Percentiles rank a stretch among this genome's conserved stretches.
Evolutionary conservation across 2,797 vertebrate species (phyloP).

Genomic region (Capromys pilorides): DNA sequence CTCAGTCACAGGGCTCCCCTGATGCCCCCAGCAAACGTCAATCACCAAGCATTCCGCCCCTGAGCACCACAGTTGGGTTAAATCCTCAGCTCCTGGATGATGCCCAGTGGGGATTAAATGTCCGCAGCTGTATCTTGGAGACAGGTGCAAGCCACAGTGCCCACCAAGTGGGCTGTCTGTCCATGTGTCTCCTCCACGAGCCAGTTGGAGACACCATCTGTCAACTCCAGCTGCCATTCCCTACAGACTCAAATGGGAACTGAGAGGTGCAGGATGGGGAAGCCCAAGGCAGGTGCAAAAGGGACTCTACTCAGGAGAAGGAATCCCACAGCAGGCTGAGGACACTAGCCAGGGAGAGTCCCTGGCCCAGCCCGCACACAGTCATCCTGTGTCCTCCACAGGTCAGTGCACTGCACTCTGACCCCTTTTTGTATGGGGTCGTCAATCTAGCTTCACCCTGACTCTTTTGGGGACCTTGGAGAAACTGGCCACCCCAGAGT

Average conservation of each 20-base stretch:
- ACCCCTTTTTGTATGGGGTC: background rate
- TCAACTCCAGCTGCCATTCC: background rate
- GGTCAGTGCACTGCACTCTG: background rate
- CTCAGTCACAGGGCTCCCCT: background rate
- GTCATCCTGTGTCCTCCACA: background rate
- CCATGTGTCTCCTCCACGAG: background rate
- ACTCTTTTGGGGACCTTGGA: background rate
- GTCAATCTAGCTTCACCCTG: background rate
- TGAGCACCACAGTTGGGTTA: background rate
- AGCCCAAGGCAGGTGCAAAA: background rate
- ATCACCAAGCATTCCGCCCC: background rate
- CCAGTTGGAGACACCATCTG: background rate
- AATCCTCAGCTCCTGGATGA: too few species aligned
- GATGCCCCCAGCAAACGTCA: background rate
- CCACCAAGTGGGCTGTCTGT: background rate
- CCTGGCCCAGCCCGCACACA: background rate
- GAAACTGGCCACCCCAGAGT: background rate
- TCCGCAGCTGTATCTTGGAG: background rate
- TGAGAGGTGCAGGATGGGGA: background rate
- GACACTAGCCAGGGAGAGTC: background rate
- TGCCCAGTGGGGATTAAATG: background rate
- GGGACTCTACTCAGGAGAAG: background rate
- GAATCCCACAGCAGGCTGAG: background rate
- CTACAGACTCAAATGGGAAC: background rate
- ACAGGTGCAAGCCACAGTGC: background rate